phyloP scores from a whole-genome alignment of 2,113 vertebrate species.

The Aix galericulata region DNA sequence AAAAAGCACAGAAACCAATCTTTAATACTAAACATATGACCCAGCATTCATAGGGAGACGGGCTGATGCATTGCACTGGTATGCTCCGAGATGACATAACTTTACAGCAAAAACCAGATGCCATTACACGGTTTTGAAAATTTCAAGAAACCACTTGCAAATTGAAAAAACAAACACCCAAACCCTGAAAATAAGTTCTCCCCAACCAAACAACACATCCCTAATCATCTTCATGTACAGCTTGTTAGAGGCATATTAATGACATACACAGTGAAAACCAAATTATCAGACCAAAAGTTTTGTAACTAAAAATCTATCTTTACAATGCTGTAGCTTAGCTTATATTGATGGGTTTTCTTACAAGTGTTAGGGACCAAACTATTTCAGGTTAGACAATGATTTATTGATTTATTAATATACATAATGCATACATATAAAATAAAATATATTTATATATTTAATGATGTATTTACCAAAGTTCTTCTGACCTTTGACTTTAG shows the following conservation, averaged over 20 bases:
- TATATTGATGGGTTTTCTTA: neutral
- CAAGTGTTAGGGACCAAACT: neutral
- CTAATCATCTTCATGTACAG: neutral
- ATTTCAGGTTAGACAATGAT: neutral
- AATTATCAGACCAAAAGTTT: neutral
- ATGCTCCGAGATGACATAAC: neutral
- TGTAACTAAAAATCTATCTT: neutral
- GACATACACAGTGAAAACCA: neutral
- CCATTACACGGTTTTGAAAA: neutral
- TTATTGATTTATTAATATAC: neutral
- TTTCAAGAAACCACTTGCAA: neutral
- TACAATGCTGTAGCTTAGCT: neutral
- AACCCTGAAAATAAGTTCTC: neutral
- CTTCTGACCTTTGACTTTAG: neutral
- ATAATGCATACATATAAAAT: neutral
- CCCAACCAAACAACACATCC: neutral
- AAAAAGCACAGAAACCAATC: slow-evolving; percentile 39
- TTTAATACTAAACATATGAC: slow-evolving; percentile 51
- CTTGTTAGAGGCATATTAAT: neutral
- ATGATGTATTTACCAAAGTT: neutral
- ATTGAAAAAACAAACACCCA: neutral
- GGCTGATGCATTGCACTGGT: neutral
- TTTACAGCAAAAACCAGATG: slow-evolving; percentile 24
- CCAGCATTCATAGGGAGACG: neutral
- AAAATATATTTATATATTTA: neutral